Conservation (phyloP, 2,888 invertebrate species). For the Oscheius sp. region DNA sequence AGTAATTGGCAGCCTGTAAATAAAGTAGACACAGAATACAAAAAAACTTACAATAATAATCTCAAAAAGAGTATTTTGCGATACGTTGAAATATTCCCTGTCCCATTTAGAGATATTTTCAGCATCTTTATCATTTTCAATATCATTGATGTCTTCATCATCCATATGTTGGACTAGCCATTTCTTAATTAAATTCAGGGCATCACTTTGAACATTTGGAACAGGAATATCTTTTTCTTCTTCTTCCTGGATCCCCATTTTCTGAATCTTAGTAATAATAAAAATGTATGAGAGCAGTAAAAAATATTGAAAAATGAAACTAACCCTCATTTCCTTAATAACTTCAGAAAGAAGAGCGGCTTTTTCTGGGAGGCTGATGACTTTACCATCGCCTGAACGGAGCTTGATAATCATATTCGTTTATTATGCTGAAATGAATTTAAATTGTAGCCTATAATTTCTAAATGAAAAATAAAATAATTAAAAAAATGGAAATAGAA, state of each 20-base stretch:
- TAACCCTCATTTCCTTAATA: conserved; percentile 1
- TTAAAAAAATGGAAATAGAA: no score
- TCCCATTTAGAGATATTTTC: conserved; percentile 10
- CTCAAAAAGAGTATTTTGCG: not conserved
- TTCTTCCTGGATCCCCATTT: not conserved
- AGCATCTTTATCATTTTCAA: not conserved
- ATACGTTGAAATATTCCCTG: not conserved
- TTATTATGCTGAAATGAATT: no score
- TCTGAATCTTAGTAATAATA: conserved; percentile 9
- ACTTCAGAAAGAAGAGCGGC: not conserved
- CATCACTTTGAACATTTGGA: not conserved
- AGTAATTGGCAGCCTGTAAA: conserved; percentile 15
- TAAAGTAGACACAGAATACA: not conserved
- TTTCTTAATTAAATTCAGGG: not conserved
- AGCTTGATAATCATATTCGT: no score
- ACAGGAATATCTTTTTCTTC: not conserved
- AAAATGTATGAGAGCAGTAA: not conserved
- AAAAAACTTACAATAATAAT: conserved; percentile 4
- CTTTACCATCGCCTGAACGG: conserved; percentile 4
- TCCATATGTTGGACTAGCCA: not conserved
- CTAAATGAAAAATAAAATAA: no score
- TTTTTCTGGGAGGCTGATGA: not conserved
- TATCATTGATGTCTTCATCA: not conserved
- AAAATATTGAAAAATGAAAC: not conserved
- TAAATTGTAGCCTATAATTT: no score